These are phyloP conservation scores for Babylonia areolata DNA, from an alignment of 1,140 invertebrate genomes.

Conservation along the genomic window DNA sequence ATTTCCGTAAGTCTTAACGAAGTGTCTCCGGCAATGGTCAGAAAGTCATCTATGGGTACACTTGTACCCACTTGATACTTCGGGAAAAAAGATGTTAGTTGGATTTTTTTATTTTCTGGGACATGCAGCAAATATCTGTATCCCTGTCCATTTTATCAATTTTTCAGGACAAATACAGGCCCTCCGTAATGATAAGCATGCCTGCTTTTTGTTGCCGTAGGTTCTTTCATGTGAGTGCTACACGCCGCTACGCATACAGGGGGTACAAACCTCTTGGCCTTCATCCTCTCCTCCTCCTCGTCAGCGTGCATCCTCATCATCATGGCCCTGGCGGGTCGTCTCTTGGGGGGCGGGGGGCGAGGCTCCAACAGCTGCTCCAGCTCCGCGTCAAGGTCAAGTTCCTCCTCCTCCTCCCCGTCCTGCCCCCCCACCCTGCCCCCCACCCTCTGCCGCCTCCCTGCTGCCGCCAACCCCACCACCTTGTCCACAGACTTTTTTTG, in stretches of 20 bases:
- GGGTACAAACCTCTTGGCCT: slow-evolving; percentile 56
- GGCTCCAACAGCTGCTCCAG: slow-evolving; percentile 55
- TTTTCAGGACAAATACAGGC: too few relatives aligned
- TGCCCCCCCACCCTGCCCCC: not conserved
- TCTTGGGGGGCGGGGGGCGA: slow-evolving; percentile 27
- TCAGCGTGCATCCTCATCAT: slow-evolving; percentile 91
- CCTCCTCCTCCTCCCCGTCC: slow-evolving; percentile 67
- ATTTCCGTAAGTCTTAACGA: too few relatives aligned
- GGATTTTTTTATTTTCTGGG: too few relatives aligned
- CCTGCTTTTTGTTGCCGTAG: not conserved
- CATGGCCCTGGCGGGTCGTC: slow-evolving; percentile 80
- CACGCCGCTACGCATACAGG: too few relatives aligned
- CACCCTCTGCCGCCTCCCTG: not conserved
- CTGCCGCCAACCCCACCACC: not conserved
- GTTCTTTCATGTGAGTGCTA: too few relatives aligned
- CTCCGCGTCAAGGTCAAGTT: slow-evolving; percentile 59
- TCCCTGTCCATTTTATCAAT: too few relatives aligned
- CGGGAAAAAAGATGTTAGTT: too few relatives aligned
- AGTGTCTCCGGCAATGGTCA: too few relatives aligned
- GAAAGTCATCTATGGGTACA: too few relatives aligned
- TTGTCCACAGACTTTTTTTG: not conserved
- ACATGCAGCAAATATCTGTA: too few relatives aligned
- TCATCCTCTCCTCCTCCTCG: slow-evolving; percentile 84
- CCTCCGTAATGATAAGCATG: too few relatives aligned
- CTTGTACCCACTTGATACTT: too few relatives aligned